Conservation (phyloP, 2,797 vertebrate species). For the Oryzias sinensis region DNA sequence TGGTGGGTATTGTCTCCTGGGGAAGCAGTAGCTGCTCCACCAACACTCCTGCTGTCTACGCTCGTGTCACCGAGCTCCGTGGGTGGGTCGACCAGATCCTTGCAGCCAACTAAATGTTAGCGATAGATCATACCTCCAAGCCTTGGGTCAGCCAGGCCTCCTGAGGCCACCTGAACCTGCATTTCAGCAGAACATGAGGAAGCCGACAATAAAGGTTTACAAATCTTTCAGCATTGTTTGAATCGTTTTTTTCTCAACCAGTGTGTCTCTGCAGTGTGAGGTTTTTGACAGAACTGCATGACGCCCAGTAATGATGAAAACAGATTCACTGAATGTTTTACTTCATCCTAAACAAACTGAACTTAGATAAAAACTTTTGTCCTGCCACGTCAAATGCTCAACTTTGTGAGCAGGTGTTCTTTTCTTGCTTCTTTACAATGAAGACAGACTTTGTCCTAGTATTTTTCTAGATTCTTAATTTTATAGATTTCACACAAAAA, state of each 20-base stretch:
- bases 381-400: too few species aligned
- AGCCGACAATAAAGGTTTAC: neutral
- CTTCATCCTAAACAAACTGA: too few species aligned
- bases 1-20: slow-evolving; percentile 85
- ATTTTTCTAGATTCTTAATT: too few species aligned
- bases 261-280: neutral
- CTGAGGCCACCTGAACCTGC: neutral
- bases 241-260: neutral
- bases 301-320: too few species aligned
- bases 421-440: too few species aligned
- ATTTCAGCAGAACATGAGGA: neutral
- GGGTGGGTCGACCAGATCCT: slow-evolving; percentile 75
- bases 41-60: slow-evolving; percentile 65
- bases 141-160: neutral
- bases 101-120: slow-evolving; percentile 70
- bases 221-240: slow-evolving; percentile 9
- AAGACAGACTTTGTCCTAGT: too few species aligned
- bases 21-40: slow-evolving; percentile 76
- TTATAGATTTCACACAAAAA: too few species aligned
- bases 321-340: too few species aligned
- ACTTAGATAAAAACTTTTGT: too few species aligned
- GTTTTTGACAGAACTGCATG: neutral
- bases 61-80: slow-evolving; percentile 74
- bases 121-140: rapidly evolving
- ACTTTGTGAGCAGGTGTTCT: too few species aligned